phyloP scores from a whole-genome alignment of 2,888 invertebrate genomes.

The Stenurella melanura region DNA sequence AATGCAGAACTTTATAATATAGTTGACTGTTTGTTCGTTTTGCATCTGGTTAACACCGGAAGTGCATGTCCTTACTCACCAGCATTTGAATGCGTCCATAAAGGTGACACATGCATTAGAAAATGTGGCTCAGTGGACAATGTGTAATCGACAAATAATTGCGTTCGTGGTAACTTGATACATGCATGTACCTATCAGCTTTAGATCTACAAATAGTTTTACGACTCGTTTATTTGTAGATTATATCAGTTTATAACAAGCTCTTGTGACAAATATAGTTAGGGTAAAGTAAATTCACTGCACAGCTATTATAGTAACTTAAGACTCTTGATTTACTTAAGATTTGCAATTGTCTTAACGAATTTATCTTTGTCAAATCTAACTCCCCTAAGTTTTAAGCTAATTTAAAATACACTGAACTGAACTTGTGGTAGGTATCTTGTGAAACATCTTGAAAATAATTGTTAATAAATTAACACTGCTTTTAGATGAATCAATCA shows the following conservation, averaged over 20 bases:
- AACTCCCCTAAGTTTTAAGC: too few species aligned
- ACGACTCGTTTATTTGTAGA: conserved; percentile 18
- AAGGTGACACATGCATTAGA: conserved; percentile 29
- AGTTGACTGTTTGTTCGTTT: conserved; percentile 24
- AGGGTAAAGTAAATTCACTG: not conserved
- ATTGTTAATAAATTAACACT: too few species aligned
- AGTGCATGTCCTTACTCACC: conserved; percentile 14
- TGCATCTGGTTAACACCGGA: conserved; percentile 29
- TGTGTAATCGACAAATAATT: conserved; percentile 22
- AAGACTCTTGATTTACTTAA: too few species aligned
- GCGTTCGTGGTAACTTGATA: conserved; percentile 20
- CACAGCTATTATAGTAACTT: not conserved
- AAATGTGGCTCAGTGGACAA: conserved; percentile 24
- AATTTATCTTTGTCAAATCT: too few species aligned
- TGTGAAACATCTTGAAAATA: too few species aligned
- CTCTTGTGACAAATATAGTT: not conserved
- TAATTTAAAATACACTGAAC: too few species aligned
- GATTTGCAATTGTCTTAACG: too few species aligned
- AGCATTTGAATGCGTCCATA: conserved; percentile 21
- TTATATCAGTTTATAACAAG: not conserved
- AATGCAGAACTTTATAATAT: conserved; percentile 30
- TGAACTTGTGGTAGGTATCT: too few species aligned
- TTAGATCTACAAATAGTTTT: conserved; percentile 9
- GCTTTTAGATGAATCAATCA: too few species aligned
- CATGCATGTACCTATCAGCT: conserved; percentile 10